These are phyloP conservation scores for Pseudanteris insignis DNA, from an alignment of 2,888 invertebrate genomes.

Conservation along the genomic window DNA sequence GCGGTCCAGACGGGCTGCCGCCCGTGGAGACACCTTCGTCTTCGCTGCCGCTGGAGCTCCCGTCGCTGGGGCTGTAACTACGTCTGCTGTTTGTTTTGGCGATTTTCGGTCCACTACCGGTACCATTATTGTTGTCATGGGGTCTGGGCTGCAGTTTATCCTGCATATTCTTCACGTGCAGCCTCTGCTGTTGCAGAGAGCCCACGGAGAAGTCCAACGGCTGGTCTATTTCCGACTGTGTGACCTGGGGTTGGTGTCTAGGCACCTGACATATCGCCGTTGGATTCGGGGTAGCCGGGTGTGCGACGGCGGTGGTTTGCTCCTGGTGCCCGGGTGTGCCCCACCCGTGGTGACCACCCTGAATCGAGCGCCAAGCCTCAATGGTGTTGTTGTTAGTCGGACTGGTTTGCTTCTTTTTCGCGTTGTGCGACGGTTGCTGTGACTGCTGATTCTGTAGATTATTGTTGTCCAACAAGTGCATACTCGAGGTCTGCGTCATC, in stretches of 20 bases:
- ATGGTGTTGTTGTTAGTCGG: constrained; percentile 69
- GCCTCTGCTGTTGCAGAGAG: constrained; percentile 66
- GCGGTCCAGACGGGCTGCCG: constrained; percentile 62
- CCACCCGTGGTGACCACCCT: constrained; percentile 63
- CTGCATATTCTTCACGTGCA: constrained; percentile 54
- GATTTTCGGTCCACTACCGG: constrained; percentile 52
- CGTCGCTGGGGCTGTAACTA: constrained; percentile 64
- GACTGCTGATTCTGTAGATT: constrained; percentile 55
- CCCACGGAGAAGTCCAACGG: constrained; percentile 81
- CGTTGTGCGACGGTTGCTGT: constrained; percentile 47
- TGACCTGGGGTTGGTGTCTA: constrained; percentile 64
- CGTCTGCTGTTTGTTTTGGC: constrained; percentile 54
- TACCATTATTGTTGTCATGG: constrained; percentile 61
- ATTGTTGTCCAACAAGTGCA: constrained; percentile 64
- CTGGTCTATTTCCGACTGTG: constrained; percentile 69
- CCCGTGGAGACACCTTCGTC: constrained; percentile 64
- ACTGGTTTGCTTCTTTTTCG: constrained; percentile 62
- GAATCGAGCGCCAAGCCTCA: constrained; percentile 66
- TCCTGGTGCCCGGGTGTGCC: constrained; percentile 62
- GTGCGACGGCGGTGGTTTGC: constrained; percentile 49
- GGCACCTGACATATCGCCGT: constrained; percentile 68
- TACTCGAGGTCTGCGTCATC: constrained; percentile 64
- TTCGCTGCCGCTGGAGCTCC: constrained; percentile 60
- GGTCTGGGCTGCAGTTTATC: constrained; percentile 53
- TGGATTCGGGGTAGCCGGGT: constrained; percentile 68